Percentiles rank a stretch among this genome's conserved stretches.
Conservation (phyloP, 2,888 invertebrate genomes). For the Protodeltote pygarga region DNA sequence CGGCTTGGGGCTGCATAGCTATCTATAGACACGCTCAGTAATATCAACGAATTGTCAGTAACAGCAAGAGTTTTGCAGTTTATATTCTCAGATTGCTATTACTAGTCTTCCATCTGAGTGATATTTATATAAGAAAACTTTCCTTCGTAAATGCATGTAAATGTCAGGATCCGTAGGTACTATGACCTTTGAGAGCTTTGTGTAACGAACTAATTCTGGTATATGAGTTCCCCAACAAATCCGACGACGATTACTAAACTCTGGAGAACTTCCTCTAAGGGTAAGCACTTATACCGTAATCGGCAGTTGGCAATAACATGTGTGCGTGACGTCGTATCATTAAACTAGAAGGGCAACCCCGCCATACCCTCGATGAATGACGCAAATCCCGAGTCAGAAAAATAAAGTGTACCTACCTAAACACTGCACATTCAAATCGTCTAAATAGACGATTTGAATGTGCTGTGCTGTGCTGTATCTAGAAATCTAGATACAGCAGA, state of each 20-base stretch:
- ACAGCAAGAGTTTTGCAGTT: constrained; percentile 6
- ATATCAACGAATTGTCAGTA: constrained; percentile 8
- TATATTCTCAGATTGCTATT: constrained; percentile 9
- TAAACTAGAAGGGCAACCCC: constrained; percentile 60
- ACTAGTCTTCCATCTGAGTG: constrained; percentile 6
- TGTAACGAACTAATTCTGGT: constrained; percentile 35
- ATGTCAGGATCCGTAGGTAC: constrained; percentile 22
- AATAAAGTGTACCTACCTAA: constrained; percentile 23
- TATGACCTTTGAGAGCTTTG: constrained; percentile 29
- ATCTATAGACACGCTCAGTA: background rate
- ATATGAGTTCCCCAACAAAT: constrained; percentile 34
- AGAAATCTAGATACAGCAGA: constrained; percentile 27
- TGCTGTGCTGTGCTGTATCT: too few relatives aligned
- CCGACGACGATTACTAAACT: constrained; percentile 34
- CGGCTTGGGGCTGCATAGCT: too few relatives aligned
- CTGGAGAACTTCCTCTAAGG: constrained; percentile 32
- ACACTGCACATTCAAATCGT: constrained; percentile 24
- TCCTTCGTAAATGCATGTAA: constrained; percentile 18
- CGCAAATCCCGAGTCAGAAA: constrained; percentile 55
- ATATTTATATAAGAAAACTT: constrained; percentile 33
- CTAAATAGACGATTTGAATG: too few relatives aligned
- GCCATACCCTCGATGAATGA: constrained; percentile 57
- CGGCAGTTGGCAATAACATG: constrained; percentile 21
- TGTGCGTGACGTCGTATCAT: constrained; percentile 62
- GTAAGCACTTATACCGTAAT: constrained; percentile 9